A percentile compares a stretch with the other conserved stretches of the same genome.
phyloP scores from a whole-genome alignment of 2,113 vertebrate genomes.

The Gobius niger region DNA sequence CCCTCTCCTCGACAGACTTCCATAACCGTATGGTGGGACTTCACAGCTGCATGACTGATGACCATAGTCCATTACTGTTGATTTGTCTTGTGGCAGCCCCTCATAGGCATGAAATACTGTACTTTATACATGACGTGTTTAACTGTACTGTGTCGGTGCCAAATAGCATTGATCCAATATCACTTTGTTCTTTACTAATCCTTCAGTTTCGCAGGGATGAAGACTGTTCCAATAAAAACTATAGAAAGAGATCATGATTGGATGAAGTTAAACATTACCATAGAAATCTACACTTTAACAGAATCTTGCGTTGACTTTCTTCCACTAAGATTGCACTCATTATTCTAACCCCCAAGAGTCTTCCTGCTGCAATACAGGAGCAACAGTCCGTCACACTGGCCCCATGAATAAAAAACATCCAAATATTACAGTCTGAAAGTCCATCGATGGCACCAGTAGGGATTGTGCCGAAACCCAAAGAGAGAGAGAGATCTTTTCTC shows the following conservation, averaged over 20 bases:
- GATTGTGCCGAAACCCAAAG: too few species aligned
- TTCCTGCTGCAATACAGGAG: background rate
- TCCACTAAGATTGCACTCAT: background rate
- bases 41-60: constrained; percentile 52
- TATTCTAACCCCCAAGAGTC: background rate
- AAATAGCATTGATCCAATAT: background rate
- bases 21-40: constrained; percentile 19
- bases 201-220: too few species aligned
- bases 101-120: constrained; percentile 46
- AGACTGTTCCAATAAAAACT: too few species aligned
- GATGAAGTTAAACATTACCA: too few species aligned
- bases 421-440: background rate
- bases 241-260: too few species aligned
- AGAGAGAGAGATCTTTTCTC: background rate
- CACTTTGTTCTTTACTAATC: too few species aligned
- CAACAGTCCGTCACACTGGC: background rate
- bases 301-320: background rate
- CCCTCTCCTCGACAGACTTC: too few species aligned
- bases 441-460: background rate
- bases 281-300: too few species aligned
- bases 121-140: constrained; percentile 10
- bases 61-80: constrained; percentile 25
- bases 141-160: background rate
- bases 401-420: background rate
- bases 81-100: constrained; percentile 31